phyloP scores from a whole-genome alignment of 1,140 invertebrate genomes.

The Tetraneura akinire region DNA sequence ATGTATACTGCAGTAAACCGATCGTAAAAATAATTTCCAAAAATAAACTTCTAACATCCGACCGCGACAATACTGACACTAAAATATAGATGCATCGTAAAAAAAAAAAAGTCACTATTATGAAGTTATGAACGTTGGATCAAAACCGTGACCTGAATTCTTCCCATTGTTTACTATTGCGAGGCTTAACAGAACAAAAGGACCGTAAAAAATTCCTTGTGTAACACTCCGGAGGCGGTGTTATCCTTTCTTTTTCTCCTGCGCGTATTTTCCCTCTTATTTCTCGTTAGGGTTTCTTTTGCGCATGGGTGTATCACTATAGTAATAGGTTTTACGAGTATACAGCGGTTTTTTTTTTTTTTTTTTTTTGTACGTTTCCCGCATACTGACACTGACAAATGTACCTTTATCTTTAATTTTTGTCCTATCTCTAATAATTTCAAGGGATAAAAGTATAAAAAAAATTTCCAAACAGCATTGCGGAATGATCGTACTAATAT shows the following conservation, averaged over 20 bases:
- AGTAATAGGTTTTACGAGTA: slow-evolving; percentile 36
- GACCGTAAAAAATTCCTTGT: slow-evolving; percentile 29
- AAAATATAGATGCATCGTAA: slow-evolving; percentile 42
- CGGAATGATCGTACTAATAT: no score
- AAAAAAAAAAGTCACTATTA: slow-evolving; percentile 21
- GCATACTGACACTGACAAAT: slow-evolving; percentile 40
- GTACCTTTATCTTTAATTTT: slow-evolving; percentile 45
- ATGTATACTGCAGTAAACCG: background rate
- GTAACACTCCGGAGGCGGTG: slow-evolving; percentile 20
- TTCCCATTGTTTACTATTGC: slow-evolving; percentile 38
- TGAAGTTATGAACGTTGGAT: slow-evolving; percentile 24
- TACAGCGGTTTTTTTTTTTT: slow-evolving; percentile 6
- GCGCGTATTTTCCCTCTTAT: background rate
- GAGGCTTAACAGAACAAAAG: slow-evolving; percentile 20
- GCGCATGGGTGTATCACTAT: background rate
- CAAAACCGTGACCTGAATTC: slow-evolving; percentile 41
- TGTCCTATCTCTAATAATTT: slow-evolving; percentile 28
- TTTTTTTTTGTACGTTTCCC: background rate
- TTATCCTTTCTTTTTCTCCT: slow-evolving; percentile 17
- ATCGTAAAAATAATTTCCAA: slow-evolving; percentile 2
- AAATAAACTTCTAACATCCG: background rate
- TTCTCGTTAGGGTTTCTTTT: background rate
- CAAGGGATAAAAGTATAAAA: no score
- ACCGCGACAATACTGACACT: background rate
- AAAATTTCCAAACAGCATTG: no score